phyloP scores from a whole-genome alignment of 2,113 vertebrate species.

The Canis aureus region DNA sequence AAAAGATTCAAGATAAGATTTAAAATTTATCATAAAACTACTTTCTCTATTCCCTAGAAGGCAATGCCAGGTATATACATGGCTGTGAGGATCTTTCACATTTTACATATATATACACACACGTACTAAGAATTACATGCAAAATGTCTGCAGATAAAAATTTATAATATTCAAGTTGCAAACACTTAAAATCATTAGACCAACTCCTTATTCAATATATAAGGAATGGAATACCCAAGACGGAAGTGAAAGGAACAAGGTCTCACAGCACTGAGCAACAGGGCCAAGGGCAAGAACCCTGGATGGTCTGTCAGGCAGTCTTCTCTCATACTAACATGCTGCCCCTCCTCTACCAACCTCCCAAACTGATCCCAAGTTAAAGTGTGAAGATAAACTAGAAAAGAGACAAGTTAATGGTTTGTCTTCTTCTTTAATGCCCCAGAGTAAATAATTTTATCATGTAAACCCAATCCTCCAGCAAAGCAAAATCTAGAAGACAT shows the following conservation, averaged over 20 bases:
- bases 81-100: slow-evolving; percentile 37
- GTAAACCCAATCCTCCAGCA: background rate
- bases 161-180: slow-evolving; percentile 24
- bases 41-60: slow-evolving; percentile 21
- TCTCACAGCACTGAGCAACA: background rate
- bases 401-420: background rate
- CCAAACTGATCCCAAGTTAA: background rate
- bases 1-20: slow-evolving; percentile 7
- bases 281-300: background rate
- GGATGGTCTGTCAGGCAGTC: background rate
- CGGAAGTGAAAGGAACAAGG: background rate
- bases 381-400: slow-evolving; percentile 19
- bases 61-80: background rate
- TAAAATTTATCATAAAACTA: slow-evolving; percentile 25
- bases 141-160: slow-evolving; percentile 36
- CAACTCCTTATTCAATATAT: background rate
- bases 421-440: background rate
- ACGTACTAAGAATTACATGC: background rate
- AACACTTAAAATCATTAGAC: slow-evolving; percentile 31
- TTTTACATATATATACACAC: background rate
- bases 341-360: background rate
- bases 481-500: slow-evolving; percentile 1
- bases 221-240: slow-evolving; percentile 24
- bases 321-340: background rate
- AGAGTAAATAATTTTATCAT: background rate